Evolutionary conservation across 1,140 invertebrate species (phyloP).

Genomic region (Drosophila nikananu): DNA sequence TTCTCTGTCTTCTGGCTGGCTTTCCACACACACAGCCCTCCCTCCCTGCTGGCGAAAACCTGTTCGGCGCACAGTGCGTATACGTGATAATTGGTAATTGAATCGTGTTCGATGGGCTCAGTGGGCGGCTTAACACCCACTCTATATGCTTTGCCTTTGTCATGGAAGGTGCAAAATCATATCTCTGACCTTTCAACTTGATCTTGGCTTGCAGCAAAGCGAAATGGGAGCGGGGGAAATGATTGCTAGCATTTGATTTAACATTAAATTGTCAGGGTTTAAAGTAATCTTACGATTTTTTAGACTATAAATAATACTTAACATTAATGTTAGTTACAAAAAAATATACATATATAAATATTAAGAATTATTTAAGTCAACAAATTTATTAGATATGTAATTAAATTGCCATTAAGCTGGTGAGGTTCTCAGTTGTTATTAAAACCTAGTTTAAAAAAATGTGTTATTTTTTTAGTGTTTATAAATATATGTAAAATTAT

Average conservation of each 20-base stretch:
- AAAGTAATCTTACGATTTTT: too few relatives aligned
- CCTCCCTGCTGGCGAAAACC: constrained; percentile 21
- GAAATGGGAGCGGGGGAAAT: too few relatives aligned
- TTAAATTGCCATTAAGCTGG: too few relatives aligned
- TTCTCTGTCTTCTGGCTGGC: constrained; percentile 32
- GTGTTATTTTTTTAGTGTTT: too few relatives aligned
- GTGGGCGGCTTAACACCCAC: constrained; percentile 20
- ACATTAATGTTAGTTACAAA: too few relatives aligned
- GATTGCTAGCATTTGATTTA: background rate
- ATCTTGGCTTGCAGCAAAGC: background rate
- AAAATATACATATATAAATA: too few relatives aligned
- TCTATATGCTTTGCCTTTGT: background rate
- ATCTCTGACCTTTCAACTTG: constrained; percentile 5
- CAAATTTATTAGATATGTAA: too few relatives aligned
- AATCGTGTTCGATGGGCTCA: constrained; percentile 7
- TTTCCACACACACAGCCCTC: constrained; percentile 1
- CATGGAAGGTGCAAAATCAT: constrained; percentile 4
- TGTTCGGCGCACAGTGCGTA: constrained; percentile 50
- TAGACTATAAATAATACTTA: too few relatives aligned
- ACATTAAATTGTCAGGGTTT: background rate
- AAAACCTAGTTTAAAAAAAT: too few relatives aligned
- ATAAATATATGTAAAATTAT: too few relatives aligned
- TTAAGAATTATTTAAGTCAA: too few relatives aligned
- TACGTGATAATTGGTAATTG: constrained; percentile 59
- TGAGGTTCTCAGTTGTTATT: too few relatives aligned